A percentile compares a stretch with the other conserved stretches of the same genome.
Evolutionary conservation across 1,140 invertebrate species (phyloP).

Genomic region (Cyrtorhinus lividipennis): DNA sequence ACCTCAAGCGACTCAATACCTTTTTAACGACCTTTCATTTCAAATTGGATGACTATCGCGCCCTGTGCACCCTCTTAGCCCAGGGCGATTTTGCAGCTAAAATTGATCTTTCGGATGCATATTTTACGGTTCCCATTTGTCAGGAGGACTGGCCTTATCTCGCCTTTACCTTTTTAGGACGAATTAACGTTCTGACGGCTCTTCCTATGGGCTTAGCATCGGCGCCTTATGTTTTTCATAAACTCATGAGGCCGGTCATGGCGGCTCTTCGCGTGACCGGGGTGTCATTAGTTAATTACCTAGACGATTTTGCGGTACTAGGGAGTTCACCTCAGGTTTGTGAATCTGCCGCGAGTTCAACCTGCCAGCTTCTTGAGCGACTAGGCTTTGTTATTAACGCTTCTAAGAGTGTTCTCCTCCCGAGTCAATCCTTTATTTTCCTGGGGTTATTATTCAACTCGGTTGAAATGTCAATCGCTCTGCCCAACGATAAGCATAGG

Average conservation of each 20-base stretch:
- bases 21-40: neutral
- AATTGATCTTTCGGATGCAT: neutral
- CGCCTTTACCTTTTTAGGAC: neutral
- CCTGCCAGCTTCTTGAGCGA: neutral
- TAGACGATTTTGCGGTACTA: neutral
- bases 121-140: neutral
- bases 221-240: neutral
- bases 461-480: neutral
- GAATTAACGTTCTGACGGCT: neutral
- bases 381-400: constrained; percentile 1
- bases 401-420: neutral
- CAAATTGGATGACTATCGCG: neutral
- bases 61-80: neutral
- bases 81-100: neutral
- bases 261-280: neutral
- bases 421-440: neutral
- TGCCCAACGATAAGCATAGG: neutral
- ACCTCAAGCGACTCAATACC: neutral
- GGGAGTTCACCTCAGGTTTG: neutral
- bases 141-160: neutral
- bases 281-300: neutral
- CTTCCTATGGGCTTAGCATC: neutral
- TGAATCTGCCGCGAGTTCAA: too few species aligned
- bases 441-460: neutral
- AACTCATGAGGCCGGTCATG: neutral